Evolutionary conservation across 2,113 vertebrate species (phyloP), one percentile per base, ranked within the genome.

Genomic region (Castor canadensis): DNA sequence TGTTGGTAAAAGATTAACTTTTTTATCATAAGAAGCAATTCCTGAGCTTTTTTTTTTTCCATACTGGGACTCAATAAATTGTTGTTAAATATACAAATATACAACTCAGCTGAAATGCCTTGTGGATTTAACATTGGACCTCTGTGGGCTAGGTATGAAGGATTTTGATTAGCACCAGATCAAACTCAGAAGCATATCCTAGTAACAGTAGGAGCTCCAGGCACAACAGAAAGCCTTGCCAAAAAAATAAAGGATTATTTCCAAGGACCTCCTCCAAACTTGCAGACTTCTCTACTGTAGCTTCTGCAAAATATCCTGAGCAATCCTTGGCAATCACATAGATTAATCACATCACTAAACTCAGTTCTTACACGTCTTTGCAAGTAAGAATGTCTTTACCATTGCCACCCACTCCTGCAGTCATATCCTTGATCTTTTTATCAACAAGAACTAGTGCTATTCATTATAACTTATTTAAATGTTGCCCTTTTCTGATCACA

Each of bases 81-180:
- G 45, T 95, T 67, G 60, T 82, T 79, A 66, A 72, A 83, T 82
- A 75, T 66, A 75, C 15, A 83, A 79, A 81, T 85, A 89, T 45
- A 30, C 56, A 85, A 62, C 10, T 7, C 12, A 49, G 13, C 28
- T 75, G 6, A n/a, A 92, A 80, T 85, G 47, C 49, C 66, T 40
- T 56, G 32, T 64, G 30, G 32, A 24, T 28, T 40, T 30, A 38
- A 71, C 47, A 43, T 22, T 43, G 35, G 32, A 22, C 10, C 40
- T 35, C 49, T 79, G 40, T 62, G 83, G 12, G 43, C 38, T 66
- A 73, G 47, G 12, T 52, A 40, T 20, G 56, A 80, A 47, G 30
- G 10, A 8, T 83, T 73, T 73, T 67, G 47, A 38, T 81, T 92
- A 66, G 54, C n/a, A 43, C 5, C 43, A 28, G 81, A 49, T 47